Evolutionary conservation across 2,888 invertebrate genomes (phyloP).

Genomic region (Miltochrista miniata): DNA sequence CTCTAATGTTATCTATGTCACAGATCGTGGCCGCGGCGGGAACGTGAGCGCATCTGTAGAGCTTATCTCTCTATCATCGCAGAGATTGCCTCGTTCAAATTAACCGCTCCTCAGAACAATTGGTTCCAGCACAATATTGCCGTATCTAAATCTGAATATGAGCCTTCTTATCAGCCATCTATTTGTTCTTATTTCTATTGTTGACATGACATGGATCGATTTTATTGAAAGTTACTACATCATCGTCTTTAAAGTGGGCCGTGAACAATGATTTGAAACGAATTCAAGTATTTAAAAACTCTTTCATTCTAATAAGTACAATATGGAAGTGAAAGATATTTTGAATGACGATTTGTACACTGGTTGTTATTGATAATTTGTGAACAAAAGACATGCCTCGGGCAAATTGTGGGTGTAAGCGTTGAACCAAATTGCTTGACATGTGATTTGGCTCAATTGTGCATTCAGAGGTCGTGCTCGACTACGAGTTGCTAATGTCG

Average conservation of each 20-base stretch:
- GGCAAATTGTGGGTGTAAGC: constrained; percentile 11
- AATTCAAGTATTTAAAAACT: constrained; percentile 34
- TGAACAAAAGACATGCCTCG: constrained; percentile 31
- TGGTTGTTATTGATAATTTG: constrained; percentile 13
- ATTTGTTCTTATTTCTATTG: constrained; percentile 48
- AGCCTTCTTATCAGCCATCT: constrained; percentile 43
- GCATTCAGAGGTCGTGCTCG: constrained; percentile 35
- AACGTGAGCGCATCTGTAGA: constrained; percentile 51
- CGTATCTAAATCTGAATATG: constrained; percentile 45
- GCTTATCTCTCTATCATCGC: constrained; percentile 53
- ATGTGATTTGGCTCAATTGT: neutral
- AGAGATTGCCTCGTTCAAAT: constrained; percentile 52
- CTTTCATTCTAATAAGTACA: constrained; percentile 21
- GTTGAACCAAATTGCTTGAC: constrained; percentile 40
- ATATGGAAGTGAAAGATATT: constrained; percentile 19
- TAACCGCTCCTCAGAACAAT: constrained; percentile 57
- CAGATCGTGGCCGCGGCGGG: constrained; percentile 57
- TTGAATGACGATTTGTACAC: constrained; percentile 4
- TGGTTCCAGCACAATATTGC: constrained; percentile 46
- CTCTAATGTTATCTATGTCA: constrained; percentile 65
- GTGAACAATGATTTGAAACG: constrained; percentile 43
- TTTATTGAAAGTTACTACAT: constrained; percentile 52
- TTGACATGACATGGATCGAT: constrained; percentile 53
- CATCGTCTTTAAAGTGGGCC: constrained; percentile 51
- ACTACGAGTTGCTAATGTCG: constrained; percentile 44